Evolutionary conservation across 2,113 vertebrate genomes (phyloP).

Genomic region (Porphyrio hochstetteri): DNA sequence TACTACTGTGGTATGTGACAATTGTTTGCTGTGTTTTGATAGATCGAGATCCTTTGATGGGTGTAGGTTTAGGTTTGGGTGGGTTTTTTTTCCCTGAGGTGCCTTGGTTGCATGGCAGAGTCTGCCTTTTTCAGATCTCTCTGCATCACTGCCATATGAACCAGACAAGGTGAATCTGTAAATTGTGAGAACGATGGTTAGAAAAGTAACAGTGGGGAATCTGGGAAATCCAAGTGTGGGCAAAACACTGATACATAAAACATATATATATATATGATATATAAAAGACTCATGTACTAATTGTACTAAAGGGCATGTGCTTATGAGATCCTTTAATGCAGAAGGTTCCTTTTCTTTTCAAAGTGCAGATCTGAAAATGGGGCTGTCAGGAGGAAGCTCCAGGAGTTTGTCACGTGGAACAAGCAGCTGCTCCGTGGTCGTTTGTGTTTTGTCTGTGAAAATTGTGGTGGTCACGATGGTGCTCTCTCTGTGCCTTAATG

Average conservation of each 20-base stretch:
- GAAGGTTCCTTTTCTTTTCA: not conserved
- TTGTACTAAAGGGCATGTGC: not conserved
- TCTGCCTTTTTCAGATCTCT: not conserved
- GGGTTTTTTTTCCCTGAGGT: not conserved
- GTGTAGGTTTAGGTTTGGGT: fast-evolving
- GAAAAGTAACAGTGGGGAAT: not conserved
- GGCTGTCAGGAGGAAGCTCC: not conserved
- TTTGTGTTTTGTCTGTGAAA: not conserved
- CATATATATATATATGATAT: too few relatives aligned
- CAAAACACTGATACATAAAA: not conserved
- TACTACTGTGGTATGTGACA: not conserved
- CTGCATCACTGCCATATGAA: not conserved
- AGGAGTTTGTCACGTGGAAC: not conserved
- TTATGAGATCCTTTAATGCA: not conserved
- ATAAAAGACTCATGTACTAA: not conserved
- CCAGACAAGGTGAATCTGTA: not conserved
- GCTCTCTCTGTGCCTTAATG: not conserved
- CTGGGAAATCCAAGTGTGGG: not conserved
- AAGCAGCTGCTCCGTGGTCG: not conserved
- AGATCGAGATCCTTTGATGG: not conserved
- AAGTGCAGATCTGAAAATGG: not conserved
- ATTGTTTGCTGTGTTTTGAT: not conserved
- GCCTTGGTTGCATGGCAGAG: not conserved
- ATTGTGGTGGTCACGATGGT: not conserved
- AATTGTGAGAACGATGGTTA: not conserved